Evolutionary conservation across 2,888 invertebrate species (phyloP), one percentile per base, ranked within the genome.

Genomic region (Steinernema hermaphroditum): DNA sequence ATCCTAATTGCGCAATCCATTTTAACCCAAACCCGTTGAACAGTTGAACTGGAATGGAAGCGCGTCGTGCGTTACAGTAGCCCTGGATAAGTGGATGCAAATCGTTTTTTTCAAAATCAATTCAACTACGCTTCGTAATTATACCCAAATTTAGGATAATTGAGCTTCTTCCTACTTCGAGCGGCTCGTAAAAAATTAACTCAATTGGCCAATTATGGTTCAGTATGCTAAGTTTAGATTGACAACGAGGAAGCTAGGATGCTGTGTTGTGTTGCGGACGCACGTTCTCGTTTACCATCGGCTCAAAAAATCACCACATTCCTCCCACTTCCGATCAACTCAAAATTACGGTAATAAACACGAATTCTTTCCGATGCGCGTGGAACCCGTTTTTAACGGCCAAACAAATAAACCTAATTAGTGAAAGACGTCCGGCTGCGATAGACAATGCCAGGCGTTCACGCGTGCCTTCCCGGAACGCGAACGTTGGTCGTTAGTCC

Each of bases 341-440:
- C 37, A 16, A 14, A 24, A 24, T 54, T 54, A 14, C 22, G 54
- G 54, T 27, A 54, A 24, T 54, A 24, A 27, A 54, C 54, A 54
- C 19, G 46, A 16, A 19, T 46, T 46, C 46, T 16, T 46, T 46
- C 4, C 54, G 37, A n/a, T n/a, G n/a, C n/a, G n/a, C n/a, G 24
- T 2, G 27, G 27, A 54, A 24, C 54, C 6, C 54, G 54, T 54
- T 54, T 54, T 54, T 54, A 2, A 54, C 27, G 27, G 2, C 8
- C 19, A 27, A 6, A 6, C 27, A 27, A 54, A 54, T 54, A 54
- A 54, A 54, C 54, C 54, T 54, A 54, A 54, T 54, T 54, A 54
- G 12, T 24, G 2, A 2, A 27, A 54, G 54, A 54, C 54, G 54
- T 27, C 6, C 54, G 54, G 9, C 54, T 54, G 9, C 27, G 9